phyloP scores from a whole-genome alignment of 2,797 vertebrate species.

The Danionella dracula region DNA sequence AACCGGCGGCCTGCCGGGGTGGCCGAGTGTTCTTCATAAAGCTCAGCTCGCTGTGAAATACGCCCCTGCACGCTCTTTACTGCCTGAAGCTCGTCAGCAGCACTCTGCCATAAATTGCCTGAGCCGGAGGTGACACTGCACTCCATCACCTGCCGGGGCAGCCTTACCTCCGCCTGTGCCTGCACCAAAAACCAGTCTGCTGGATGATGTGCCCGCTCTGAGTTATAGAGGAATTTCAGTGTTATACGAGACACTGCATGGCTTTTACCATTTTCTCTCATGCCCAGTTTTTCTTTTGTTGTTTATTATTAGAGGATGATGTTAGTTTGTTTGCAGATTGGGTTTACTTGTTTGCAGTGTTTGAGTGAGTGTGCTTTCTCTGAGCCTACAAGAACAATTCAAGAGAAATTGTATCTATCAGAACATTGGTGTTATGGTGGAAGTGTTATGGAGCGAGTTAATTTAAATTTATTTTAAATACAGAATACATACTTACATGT shows the following conservation, averaged over 20 bases:
- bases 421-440: too few relatives aligned
- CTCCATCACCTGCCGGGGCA: slow-evolving; percentile 89
- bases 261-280: slow-evolving; percentile 56
- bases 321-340: slow-evolving; percentile 66
- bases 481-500: too few relatives aligned
- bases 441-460: too few relatives aligned
- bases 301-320: slow-evolving; percentile 71
- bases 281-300: slow-evolving; percentile 44
- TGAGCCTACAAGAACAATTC: background rate
- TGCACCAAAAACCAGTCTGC: slow-evolving; percentile 52
- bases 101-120: slow-evolving; percentile 93
- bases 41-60: slow-evolving; percentile 99
- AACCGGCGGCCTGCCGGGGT: slow-evolving; percentile 84
- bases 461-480: too few relatives aligned
- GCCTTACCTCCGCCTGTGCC: slow-evolving; percentile 69
- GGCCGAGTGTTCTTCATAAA: slow-evolving; percentile 99
- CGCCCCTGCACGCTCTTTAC: slow-evolving; percentile 96
- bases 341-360: slow-evolving; percentile 2
- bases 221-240: slow-evolving; percentile 92
- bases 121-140: slow-evolving; percentile 92
- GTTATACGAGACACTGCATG: slow-evolving; percentile 82
- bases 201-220: slow-evolving; percentile 92
- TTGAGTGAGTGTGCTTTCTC: background rate
- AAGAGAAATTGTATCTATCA: too few relatives aligned
- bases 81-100: slow-evolving; percentile 96